Base-by-base conservation (phyloP, 2,888 invertebrate genomes). In the Athalia rosae region DNA sequence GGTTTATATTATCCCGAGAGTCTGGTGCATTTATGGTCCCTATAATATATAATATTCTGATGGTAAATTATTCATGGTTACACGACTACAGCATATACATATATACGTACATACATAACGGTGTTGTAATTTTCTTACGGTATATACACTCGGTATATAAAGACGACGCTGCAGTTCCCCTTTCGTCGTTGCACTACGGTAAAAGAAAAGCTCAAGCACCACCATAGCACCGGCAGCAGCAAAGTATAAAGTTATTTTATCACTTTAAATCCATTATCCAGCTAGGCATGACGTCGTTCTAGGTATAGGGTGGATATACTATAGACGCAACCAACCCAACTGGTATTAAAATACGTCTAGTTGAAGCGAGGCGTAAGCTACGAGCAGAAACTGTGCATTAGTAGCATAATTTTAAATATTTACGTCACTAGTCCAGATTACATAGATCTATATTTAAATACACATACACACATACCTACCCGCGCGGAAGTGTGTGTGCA, bases 221-320 rank as follows among this genome's bases (percentile, higher is more conserved):
- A 79, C 81, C 79, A 79, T 81, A 28, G 28, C 28, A 28, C 58
- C 3, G 58, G 58, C 41, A 61, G 82, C 83, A 83, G 85, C 83
- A 4, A 43, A 84, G 82, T 84, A 84, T 84, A 84, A 82, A 83
- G 81, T 82, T 81, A 84, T 86, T 88, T 88, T 87, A 88, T 88
- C 86, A 85, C 85, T 81, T 81, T 84, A 87, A 85, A 84, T 86
- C 88, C 87, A 88, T 88, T 88, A 88, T 87, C 87, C 58, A 45
- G 13, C 28, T 45, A 28, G 28, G 28, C 28, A 28, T 28, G 28
- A 28, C 28, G 28, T 28, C 28, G 28, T 28, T 28, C 28, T 28
- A 28, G 28, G 28, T 28, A 28, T 28, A 28, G 28, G 28, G 28
- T 28, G 2, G 28, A 28, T n/a, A 28, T 28, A 28, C 28, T 28